Evolutionary conservation across 2,113 vertebrate genomes (phyloP), one percentile per base, ranked within the genome.

Genomic region (Hippopotamus amphibius): DNA sequence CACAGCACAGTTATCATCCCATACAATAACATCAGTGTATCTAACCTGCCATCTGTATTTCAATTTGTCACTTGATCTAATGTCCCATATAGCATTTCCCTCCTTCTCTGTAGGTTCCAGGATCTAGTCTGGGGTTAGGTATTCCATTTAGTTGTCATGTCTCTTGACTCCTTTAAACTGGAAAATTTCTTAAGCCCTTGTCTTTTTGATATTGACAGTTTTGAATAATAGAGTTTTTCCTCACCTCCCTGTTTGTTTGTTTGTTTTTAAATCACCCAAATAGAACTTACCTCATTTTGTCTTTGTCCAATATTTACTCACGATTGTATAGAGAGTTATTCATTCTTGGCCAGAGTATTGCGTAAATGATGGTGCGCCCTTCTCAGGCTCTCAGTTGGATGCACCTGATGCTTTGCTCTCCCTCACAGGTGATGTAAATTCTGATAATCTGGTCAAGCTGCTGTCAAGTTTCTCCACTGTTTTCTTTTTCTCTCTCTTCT

Each of bases 401-500:
- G 4, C 55, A 13, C 30, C 24, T 46, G 33, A 5, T 55, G 16
- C 16, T 24, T 3, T 0, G 6, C 19, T 22, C 21, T 15, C 19
- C 89, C 66, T 83, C 28, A 1, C 0, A 19, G 76, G 83, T 26
- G 14, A 11, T 8, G 17, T 5, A 26, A 30, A 2, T 66, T 80
- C 65, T 48, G 16, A 37, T 57, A 2, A 4, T 55, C 55, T 80
- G 55, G 8, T 24, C 46, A 46, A 4, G 10, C 63, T 48, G 24
- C 59, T 26, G 4, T 19, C 30, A n/a, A 5, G 14, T 43, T 68
- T 43, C 68, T 59, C 14, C 90, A 30, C 22, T 30, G 10, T 24
- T 26, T 13, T 3, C 7, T 3, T 12, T 3, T 12, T 26, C 4
- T 22, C 33, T 21, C 43, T 17, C 11, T 30, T 15, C 1, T 8